These are phyloP conservation scores for Haemorhous mexicanus DNA, from an alignment of 2,113 vertebrate species.

Conservation along the genomic window DNA sequence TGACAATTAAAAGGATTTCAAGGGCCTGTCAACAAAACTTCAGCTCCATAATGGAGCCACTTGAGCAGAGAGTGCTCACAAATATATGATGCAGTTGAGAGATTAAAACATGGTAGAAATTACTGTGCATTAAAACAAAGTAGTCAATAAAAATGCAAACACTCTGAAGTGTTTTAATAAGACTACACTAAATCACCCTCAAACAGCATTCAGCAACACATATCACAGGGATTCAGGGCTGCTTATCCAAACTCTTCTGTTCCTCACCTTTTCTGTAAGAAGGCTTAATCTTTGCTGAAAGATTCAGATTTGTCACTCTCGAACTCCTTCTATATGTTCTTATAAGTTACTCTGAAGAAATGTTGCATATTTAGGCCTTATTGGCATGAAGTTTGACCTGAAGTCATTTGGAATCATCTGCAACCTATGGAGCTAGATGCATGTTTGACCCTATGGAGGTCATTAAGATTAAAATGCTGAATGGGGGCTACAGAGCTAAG, in stretches of 20 bases:
- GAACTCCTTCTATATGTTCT: neutral
- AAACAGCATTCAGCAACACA: neutral
- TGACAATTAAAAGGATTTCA: conserved; percentile 60
- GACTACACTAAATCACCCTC: neutral
- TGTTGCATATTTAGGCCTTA: neutral
- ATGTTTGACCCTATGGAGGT: neutral
- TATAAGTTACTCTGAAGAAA: neutral
- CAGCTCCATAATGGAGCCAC: neutral
- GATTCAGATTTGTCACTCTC: neutral
- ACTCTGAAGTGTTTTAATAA: conserved; percentile 8
- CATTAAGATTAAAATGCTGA: neutral
- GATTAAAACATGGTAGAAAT: conserved; percentile 15
- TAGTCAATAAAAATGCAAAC: conserved; percentile 23
- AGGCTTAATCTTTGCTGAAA: neutral
- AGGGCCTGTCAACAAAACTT: conserved; percentile 31
- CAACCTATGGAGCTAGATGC: neutral
- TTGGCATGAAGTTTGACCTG: neutral
- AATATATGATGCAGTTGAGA: neutral
- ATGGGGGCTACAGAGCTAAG: neutral
- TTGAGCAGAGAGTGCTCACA: neutral
- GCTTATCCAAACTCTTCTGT: neutral
- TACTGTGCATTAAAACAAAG: conserved; percentile 31
- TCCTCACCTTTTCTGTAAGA: neutral
- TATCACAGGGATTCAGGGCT: neutral
- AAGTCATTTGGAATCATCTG: neutral